phyloP scores from a whole-genome alignment of 2,888 invertebrate species.

The Agrochola lychnidis region DNA sequence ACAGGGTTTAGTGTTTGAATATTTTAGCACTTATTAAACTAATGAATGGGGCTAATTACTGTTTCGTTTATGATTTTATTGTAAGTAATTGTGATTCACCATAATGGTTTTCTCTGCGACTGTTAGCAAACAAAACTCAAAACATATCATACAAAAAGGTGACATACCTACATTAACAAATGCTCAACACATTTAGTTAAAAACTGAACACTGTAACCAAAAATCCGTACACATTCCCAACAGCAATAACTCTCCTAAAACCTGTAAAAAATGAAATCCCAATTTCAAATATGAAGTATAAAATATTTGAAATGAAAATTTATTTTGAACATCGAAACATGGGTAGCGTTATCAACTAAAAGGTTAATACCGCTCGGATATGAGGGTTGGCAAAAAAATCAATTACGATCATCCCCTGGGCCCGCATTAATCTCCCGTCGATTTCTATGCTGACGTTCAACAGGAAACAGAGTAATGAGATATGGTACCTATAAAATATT shows the following conservation, averaged over 20 bases:
- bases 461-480: slow-evolving; percentile 64
- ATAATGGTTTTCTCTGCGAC: background rate
- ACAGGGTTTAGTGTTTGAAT: no score
- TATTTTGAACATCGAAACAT: slow-evolving; percentile 55
- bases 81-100: background rate
- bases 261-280: slow-evolving; percentile 47
- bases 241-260: slow-evolving; percentile 35
- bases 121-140: background rate
- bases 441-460: slow-evolving; percentile 65
- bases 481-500: slow-evolving; percentile 61
- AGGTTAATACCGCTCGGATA: slow-evolving; percentile 58
- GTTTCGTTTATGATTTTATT: background rate
- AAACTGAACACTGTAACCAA: background rate
- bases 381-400: slow-evolving; percentile 69
- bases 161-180: background rate
- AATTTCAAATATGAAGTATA: slow-evolving; percentile 47
- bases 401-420: slow-evolving; percentile 70
- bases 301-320: slow-evolving; percentile 55
- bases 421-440: slow-evolving; percentile 71
- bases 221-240: slow-evolving; percentile 14
- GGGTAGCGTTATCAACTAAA: slow-evolving; percentile 62
- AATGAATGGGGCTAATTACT: background rate
- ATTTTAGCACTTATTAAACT: background rate
- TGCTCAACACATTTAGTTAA: background rate
- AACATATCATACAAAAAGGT: background rate